These are phyloP conservation scores for Liposcelis brunnea DNA, from an alignment of 2,888 invertebrate species.

Conservation along the genomic window DNA sequence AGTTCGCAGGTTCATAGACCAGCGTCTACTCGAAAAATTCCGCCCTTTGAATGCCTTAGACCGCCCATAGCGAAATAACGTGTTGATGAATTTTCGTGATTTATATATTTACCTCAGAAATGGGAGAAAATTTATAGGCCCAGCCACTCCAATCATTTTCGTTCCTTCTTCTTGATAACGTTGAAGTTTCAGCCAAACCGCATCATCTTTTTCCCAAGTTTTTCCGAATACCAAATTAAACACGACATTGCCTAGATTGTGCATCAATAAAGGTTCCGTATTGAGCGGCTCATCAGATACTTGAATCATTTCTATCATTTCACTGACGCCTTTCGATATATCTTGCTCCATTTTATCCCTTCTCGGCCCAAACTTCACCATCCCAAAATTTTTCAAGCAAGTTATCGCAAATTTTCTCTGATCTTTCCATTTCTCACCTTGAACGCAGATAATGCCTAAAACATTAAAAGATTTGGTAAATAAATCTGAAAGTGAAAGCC, in stretches of 20 bases:
- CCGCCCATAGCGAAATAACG: too few relatives aligned
- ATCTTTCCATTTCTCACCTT: constrained; percentile 66
- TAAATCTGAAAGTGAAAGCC: constrained; percentile 8
- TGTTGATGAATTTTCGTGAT: too few relatives aligned
- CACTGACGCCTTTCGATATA: constrained; percentile 38
- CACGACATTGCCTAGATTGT: constrained; percentile 58
- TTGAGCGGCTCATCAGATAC: constrained; percentile 25
- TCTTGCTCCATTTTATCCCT: constrained; percentile 45
- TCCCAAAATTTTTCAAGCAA: constrained; percentile 57
- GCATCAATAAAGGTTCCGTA: constrained; percentile 38
- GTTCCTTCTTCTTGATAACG: constrained; percentile 68
- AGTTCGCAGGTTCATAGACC: too few relatives aligned
- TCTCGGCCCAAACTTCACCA: constrained; percentile 43
- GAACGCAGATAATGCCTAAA: constrained; percentile 65
- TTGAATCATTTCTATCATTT: constrained; percentile 10
- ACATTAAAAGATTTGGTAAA: constrained; percentile 12
- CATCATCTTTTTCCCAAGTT: constrained; percentile 47
- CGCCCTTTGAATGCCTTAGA: too few relatives aligned
- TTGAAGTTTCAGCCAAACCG: constrained; percentile 59
- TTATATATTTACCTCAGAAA: constrained; percentile 54
- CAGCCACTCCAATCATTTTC: constrained; percentile 65
- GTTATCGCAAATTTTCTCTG: constrained; percentile 55
- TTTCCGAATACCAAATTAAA: constrained; percentile 63
- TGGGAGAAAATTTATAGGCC: constrained; percentile 69
- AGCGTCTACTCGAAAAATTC: too few relatives aligned